These are phyloP conservation scores for Hydrolagus affinis DNA, from an alignment of 2,113 vertebrate genomes.

Conservation along the genomic window DNA sequence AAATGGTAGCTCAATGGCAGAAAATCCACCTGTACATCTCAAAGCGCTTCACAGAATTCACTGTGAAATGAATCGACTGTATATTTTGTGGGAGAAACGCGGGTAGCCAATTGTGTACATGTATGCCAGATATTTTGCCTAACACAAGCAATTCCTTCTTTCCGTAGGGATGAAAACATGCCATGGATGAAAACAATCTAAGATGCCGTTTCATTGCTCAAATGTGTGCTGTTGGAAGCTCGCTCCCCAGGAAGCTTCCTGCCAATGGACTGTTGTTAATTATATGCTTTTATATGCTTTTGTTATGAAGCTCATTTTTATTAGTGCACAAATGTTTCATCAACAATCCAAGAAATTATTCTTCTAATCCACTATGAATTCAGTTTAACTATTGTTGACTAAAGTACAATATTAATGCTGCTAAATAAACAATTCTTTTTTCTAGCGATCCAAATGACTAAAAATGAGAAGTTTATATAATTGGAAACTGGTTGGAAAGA, in stretches of 20 bases:
- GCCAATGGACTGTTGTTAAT: background rate
- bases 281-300: background rate
- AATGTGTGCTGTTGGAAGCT: background rate
- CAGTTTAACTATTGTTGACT: background rate
- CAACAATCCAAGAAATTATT: background rate
- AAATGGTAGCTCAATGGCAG: no score
- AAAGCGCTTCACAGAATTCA: no score
- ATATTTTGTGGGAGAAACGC: no score
- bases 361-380: background rate
- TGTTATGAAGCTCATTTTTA: background rate
- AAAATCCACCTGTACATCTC: no score
- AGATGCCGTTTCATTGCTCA: background rate
- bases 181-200: conserved; percentile 15
- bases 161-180: background rate
- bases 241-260: background rate
- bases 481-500: no score
- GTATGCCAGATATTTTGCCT: no score
- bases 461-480: no score
- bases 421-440: background rate
- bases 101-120: no score
- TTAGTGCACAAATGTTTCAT: background rate
- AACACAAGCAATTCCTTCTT: background rate
- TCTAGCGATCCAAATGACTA: no score
- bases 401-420: background rate
- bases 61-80: no score